Conservation (phyloP, 2,888 invertebrate genomes). For the Hydrotaea diabolus region DNA sequence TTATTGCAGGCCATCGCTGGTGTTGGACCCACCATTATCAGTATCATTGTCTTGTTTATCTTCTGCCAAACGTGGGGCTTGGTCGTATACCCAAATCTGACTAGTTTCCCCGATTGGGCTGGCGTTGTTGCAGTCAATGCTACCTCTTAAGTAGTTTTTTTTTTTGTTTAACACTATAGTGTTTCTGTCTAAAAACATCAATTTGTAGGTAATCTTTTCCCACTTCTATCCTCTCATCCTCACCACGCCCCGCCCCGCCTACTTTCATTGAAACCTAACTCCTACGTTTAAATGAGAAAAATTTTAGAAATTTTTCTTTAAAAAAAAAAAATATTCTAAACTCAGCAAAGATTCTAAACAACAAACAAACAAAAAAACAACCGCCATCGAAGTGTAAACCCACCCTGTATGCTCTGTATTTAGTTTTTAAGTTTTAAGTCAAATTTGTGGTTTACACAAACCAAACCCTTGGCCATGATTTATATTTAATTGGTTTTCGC, state of each 20-base stretch:
- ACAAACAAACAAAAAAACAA: not conserved
- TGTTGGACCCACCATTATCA: slow-evolving; percentile 88
- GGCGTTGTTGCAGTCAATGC: slow-evolving; percentile 78
- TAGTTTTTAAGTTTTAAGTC: slow-evolving; percentile 50
- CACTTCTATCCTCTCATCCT: not conserved
- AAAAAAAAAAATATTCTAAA: not conserved
- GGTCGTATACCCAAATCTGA: slow-evolving; percentile 84
- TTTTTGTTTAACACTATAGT: not conserved
- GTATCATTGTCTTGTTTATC: slow-evolving; percentile 86
- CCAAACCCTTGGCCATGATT: slow-evolving; percentile 3
- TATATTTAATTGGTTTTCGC: not conserved
- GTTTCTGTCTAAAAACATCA: not conserved
- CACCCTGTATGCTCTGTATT: slow-evolving; percentile 5
- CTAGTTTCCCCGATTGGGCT: slow-evolving; percentile 85
- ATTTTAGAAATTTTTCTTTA: not conserved
- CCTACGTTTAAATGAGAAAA: not conserved
- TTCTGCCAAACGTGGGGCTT: slow-evolving; percentile 89
- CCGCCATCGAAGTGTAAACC: not conserved
- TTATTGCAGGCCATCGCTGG: slow-evolving; percentile 86
- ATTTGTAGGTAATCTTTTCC: slow-evolving; percentile 22
- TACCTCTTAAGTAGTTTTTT: slow-evolving; percentile 56
- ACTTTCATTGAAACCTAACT: not conserved
- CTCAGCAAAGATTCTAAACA: not conserved
- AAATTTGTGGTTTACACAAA: slow-evolving; percentile 2
- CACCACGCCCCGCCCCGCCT: not conserved